Evolutionary conservation across 2,797 vertebrate species (phyloP).

Genomic region (Ambastaia sidthimunki): DNA sequence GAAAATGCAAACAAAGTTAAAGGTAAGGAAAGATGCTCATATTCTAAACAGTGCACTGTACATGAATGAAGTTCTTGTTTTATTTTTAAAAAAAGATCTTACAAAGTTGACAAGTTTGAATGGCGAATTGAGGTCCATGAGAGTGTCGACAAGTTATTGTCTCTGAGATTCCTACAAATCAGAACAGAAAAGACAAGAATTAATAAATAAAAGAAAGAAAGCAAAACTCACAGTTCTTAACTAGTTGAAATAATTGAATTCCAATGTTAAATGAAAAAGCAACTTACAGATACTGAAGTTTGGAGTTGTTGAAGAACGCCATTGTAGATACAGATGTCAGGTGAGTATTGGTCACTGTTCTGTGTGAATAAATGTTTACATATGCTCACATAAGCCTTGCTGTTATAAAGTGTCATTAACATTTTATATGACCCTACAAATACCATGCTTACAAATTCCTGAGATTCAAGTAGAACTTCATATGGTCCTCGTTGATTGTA

Average conservation of each 20-base stretch:
- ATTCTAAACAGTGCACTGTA: not conserved
- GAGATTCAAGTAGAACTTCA: conserved; percentile 91
- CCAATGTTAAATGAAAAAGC: not conserved
- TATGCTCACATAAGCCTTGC: not conserved
- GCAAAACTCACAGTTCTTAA: not conserved
- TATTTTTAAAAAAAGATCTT: conserved; percentile 71
- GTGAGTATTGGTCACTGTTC: conserved; percentile 90
- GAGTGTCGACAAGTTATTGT: conserved; percentile 91
- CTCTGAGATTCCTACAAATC: conserved; percentile 86
- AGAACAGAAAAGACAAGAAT: conserved; percentile 7
- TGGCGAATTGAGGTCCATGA: conserved; percentile 92
- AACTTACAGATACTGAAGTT: conserved; percentile 95
- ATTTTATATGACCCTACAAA: not conserved
- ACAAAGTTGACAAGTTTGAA: conserved; percentile 87
- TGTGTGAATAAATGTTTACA: conserved; percentile 68
- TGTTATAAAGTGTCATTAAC: not conserved
- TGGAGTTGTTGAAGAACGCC: conserved; percentile 91
- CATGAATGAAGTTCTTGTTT: not conserved
- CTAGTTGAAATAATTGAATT: not conserved
- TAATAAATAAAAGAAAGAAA: not conserved
- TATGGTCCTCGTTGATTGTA: conserved; percentile 88
- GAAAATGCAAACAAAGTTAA: conserved; percentile 14
- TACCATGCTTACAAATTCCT: conserved; percentile 91
- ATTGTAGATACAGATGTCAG: conserved; percentile 86
- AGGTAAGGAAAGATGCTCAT: not conserved